Evolutionary conservation across 30 jellyfish, hydroid and myxozoan genomes (phyloP), one percentile per base, ranked within the genome.

Genomic region (Catostylus mosaicus): DNA sequence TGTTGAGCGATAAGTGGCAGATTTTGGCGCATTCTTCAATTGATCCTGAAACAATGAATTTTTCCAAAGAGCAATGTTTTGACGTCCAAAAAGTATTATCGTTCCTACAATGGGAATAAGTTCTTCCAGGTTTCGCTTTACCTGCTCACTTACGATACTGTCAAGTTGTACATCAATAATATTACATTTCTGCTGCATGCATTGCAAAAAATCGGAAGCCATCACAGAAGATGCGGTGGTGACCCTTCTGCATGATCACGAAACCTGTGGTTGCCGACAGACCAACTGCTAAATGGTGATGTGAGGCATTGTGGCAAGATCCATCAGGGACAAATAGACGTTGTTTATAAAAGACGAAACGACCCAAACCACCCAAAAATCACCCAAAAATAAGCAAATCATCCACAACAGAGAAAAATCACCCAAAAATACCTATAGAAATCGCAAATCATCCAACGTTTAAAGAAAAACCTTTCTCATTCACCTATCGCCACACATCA

Each of bases 1-100:
- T 56, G 82, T 88, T 26, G 97, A 72, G 24, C 76, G 24, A 71
- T 67, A 88, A 7, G 90, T 80, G 40, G 95, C 90, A 48, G 78
- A 52, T 72, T 72, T 68, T 22, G 90, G 77, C 35, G 96, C 96
- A 80, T 77, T 69, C 20, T 32, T 30, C 26, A 81, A 4, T 80
- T 67, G 86, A 23, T 80, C 85, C 54, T 35, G 38, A 26, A 88
- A 63, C 20, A 33, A n/a, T 16, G 23, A 11, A 37, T 71, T 71
- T 10, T 71, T 43, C 84, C 74, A 40, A 27, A 67, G 32, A 30
- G 79, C 24, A 30, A 67, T 32, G 26, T 68, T 68, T 32, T 68
- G 84, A 24, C 18, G 57, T 47, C 64, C 40, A 73, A n/a, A 73
- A 3, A 0, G 52, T 38, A 22, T 38, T 2, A 68, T 46, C 10